phyloP scores from a whole-genome alignment of 2,888 invertebrate genomes.

The Loripinus fragilis region DNA sequence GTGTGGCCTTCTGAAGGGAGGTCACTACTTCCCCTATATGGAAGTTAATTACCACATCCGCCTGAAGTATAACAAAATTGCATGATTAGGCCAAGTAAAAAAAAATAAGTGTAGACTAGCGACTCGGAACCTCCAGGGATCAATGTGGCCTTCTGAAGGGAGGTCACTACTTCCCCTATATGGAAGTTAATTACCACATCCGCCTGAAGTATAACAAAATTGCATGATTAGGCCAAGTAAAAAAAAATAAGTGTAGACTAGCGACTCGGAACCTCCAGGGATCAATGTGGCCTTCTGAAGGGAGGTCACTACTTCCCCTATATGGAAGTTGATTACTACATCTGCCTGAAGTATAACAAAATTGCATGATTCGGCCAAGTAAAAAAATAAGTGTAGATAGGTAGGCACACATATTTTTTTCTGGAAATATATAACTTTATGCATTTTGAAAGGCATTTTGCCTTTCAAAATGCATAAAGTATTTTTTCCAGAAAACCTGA shows the following conservation, averaged over 20 bases:
- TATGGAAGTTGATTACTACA: conserved; percentile 95
- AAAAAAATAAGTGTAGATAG: too few relatives aligned
- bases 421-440: too few relatives aligned
- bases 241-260: conserved; percentile 99
- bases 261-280: conserved; percentile 98
- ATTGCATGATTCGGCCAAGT: too few relatives aligned
- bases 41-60: conserved; percentile 94
- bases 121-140: conserved; percentile 99
- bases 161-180: conserved; percentile 97
- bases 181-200: conserved; percentile 97
- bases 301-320: conserved; percentile 98
- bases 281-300: conserved; percentile 98
- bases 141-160: conserved; percentile 97
- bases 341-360: too few relatives aligned
- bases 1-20: conserved; percentile 96
- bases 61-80: conserved; percentile 79
- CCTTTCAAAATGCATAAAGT: too few relatives aligned
- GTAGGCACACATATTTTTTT: too few relatives aligned
- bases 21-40: conserved; percentile 98
- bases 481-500: too few relatives aligned
- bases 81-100: too few relatives aligned
- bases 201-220: too few relatives aligned
- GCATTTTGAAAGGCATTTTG: too few relatives aligned
- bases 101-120: conserved; percentile 97
- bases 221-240: too few relatives aligned